Base-by-base conservation (phyloP, 2,888 invertebrate species). In the Drosophila nr. perissopoda region DNA sequence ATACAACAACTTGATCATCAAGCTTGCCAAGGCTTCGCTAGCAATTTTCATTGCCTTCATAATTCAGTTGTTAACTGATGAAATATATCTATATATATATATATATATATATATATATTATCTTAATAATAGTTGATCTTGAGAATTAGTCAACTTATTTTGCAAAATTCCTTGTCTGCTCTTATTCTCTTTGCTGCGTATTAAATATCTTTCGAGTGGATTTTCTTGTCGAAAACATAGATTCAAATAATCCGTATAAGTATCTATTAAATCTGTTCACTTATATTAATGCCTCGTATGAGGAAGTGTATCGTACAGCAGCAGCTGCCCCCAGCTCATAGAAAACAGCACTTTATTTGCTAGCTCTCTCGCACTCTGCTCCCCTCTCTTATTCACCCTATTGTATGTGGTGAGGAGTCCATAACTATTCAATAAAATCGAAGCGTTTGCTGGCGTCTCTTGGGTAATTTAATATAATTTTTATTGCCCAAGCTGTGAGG, bases 391-490 rank as follows among this genome's bases (percentile, higher is more conserved):
- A 25, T 2, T 54, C 31, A n/a, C 1, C 7, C 40, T 4, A 68
- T 75, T 75, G 54, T 38, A 38, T 36, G 49, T 79, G 60, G 68
- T 59, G 46, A 36, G 64, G 52, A 68, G 74, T 60, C 58, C 52
- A 62, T 70, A 51, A 66, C 63, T 79, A 87, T 89, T 89, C 88
- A 89, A 85, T 85, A 85, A 79, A 73, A 84, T 79, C 71, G 87
- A 79, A 70, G 67, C 81, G 59, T 68, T 81, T 76, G 76, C 68
- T 74, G 78, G 79, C 83, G 89, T 89, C 89, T 80, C 87, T 74
- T 76, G 69, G 76, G 90, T 88, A 88, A 88, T 88, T 88, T 83
- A 88, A 90, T 88, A 88, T 90, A 86, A 90, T 88, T 89, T 90
- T 89, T 88, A 88, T 88, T 88, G 66, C 90, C 81, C 83, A 88